phyloP scores from a whole-genome alignment of 2,888 invertebrate genomes.

The Ctenicera cuprea region DNA sequence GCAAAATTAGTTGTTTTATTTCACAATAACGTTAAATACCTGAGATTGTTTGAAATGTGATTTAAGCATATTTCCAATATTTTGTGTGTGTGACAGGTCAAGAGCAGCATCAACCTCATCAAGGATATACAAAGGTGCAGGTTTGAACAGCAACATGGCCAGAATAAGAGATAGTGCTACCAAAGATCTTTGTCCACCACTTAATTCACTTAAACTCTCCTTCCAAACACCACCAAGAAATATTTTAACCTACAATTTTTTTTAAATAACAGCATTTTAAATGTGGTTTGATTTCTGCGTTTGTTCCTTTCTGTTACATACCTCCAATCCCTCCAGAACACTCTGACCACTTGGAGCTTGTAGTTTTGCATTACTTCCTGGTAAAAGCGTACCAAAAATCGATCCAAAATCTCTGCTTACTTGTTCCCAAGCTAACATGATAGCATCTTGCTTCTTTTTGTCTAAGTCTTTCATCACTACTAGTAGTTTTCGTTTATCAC shows the following conservation, averaged over 20 bases:
- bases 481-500: constrained; percentile 84
- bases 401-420: constrained; percentile 96
- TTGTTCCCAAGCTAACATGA: constrained; percentile 87
- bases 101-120: constrained; percentile 99
- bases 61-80: constrained; percentile 96
- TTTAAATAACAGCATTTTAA: neutral
- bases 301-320: constrained; percentile 63
- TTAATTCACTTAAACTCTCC: constrained; percentile 95
- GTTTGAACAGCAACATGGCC: constrained; percentile 97
- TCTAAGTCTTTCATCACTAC: constrained; percentile 92
- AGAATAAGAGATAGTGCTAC: constrained; percentile 97
- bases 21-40: constrained; percentile 70
- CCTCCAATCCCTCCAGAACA: constrained; percentile 92
- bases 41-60: constrained; percentile 92
- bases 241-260: constrained; percentile 80
- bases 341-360: constrained; percentile 83
- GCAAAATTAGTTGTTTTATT: constrained; percentile 1
- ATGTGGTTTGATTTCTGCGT: constrained; percentile 4
- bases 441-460: constrained; percentile 89
- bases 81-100: constrained; percentile 98
- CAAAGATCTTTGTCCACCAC: constrained; percentile 96
- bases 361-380: constrained; percentile 93
- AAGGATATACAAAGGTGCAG: constrained; percentile 98
- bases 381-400: constrained; percentile 93
- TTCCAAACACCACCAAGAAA: constrained; percentile 97